Base-by-base conservation (phyloP, 2,888 invertebrate genomes). In the Mimachlamys varia region DNA sequence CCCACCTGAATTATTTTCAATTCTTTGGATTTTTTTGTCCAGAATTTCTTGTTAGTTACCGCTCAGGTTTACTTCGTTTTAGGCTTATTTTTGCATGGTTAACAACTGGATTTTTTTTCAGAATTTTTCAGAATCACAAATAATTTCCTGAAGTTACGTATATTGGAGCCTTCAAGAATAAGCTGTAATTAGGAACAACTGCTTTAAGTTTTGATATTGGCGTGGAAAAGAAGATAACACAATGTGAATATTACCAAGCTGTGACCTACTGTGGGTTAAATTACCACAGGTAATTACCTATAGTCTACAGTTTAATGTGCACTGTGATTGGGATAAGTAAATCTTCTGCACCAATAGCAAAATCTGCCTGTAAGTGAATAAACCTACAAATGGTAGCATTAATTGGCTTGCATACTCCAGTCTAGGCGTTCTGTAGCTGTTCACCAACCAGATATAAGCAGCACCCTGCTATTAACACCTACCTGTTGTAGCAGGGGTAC, bases 321-420 rank as follows among this genome's bases (percentile, higher is more conserved):
- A 33, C 33, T 19, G 27, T 76, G 27, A 7, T 10, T 10, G 27
- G 58, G n/a, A n/a, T 22, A 58, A 58, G 58, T n/a, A 58, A 58
- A 58, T 76, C 76, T 33, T 62, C 22, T 22, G 27, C 76, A 19
- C 22, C 58, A 58, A 22, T 58, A 58, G 19, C 1, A 15, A 53
- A 22, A 76, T 76, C 33, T 33, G 33, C 62, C 22, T 19, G 62
- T 62, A 76, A 76, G 58, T 76, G 33, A 76, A 33, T 10, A 58
- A 12, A 76, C 33, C 76, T 76, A 76, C 76, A 76, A 58, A 76
- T 76, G 76, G 76, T 76, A 76, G 76, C 76, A 76, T 76, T 44
- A 44, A 44, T 44, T 76, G 76, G 33, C 76, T 76, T 33, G 33
- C 33, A 27, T 53, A 53, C 53, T 53, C 17, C 13, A 53, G 15